Percentiles rank a stretch among this genome's conserved stretches.
phyloP scores from a whole-genome alignment of 2,797 vertebrate species.

The Dryobates pubescens region DNA sequence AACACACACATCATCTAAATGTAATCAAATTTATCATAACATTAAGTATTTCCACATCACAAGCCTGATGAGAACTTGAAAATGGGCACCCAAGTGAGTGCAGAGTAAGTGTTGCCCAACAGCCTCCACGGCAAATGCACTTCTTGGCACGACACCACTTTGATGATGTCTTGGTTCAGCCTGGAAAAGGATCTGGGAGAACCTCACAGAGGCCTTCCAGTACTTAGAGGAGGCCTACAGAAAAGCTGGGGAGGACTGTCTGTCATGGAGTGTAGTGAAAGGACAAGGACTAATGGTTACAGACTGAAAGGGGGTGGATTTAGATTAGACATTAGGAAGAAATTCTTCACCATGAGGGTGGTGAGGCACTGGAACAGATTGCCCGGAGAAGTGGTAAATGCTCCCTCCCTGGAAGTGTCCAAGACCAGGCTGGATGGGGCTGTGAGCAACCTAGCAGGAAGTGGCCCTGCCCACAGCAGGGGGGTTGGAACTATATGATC shows the following conservation, averaged over 20 bases:
- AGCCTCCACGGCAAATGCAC: background rate
- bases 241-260: background rate
- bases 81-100: accelerated
- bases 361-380: too few relatives aligned
- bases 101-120: background rate
- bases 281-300: accelerated
- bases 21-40: background rate
- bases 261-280: accelerated
- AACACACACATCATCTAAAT: accelerated
- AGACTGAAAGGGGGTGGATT: background rate
- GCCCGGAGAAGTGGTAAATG: too few relatives aligned
- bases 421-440: accelerated
- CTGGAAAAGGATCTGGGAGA: accelerated
- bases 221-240: accelerated
- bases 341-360: too few relatives aligned
- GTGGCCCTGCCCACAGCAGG: background rate
- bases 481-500: accelerated
- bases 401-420: accelerated
- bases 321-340: accelerated
- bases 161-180: accelerated
- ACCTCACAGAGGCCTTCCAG: accelerated
- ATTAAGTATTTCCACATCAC: background rate
- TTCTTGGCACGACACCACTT: background rate
- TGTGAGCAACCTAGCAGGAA: accelerated
- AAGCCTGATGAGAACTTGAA: background rate